These are phyloP conservation scores for Pharmacophagus antenor DNA, from an alignment of 2,888 invertebrate genomes.

Conservation along the genomic window DNA sequence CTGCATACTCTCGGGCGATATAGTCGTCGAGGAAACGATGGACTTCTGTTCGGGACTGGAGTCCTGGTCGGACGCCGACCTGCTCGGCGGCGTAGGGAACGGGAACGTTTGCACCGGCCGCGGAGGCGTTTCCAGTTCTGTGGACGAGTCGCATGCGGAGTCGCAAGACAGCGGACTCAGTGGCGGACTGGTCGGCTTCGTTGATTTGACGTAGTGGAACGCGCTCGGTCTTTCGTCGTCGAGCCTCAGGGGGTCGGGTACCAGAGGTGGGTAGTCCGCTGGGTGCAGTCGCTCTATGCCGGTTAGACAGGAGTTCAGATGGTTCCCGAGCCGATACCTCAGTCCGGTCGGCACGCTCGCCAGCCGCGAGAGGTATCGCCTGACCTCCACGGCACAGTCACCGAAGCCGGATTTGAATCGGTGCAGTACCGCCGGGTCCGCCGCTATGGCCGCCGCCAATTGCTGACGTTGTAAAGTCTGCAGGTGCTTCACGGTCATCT, in stretches of 20 bases:
- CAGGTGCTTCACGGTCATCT: conserved; percentile 96
- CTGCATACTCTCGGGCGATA: conserved; percentile 65
- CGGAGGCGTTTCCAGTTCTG: conserved; percentile 77
- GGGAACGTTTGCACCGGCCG: conserved; percentile 66
- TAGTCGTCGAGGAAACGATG: conserved; percentile 79
- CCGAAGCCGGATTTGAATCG: conserved; percentile 93
- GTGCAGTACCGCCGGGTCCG: conserved; percentile 91
- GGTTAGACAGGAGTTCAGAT: conserved; percentile 83
- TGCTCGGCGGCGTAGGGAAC: conserved; percentile 82
- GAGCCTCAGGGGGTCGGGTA: conserved; percentile 75
- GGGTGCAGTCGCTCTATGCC: conserved; percentile 70
- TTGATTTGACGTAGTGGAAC: conserved; percentile 66
- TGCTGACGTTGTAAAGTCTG: conserved; percentile 94
- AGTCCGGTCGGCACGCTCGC: conserved; percentile 82
- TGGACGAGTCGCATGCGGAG: conserved; percentile 84
- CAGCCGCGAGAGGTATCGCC: conserved; percentile 84
- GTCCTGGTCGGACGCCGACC: conserved; percentile 79
- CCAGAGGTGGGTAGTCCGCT: conserved; percentile 76
- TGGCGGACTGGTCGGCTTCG: conserved; percentile 83
- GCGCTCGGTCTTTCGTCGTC: conserved; percentile 71
- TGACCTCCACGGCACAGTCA: conserved; percentile 93
- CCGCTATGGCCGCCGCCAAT: conserved; percentile 88
- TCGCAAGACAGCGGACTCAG: conserved; percentile 86
- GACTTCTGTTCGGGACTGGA: conserved; percentile 76
- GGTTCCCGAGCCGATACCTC: conserved; percentile 83